Conservation (phyloP, 1,140 invertebrate species). For the Drosophila nannoptera region DNA sequence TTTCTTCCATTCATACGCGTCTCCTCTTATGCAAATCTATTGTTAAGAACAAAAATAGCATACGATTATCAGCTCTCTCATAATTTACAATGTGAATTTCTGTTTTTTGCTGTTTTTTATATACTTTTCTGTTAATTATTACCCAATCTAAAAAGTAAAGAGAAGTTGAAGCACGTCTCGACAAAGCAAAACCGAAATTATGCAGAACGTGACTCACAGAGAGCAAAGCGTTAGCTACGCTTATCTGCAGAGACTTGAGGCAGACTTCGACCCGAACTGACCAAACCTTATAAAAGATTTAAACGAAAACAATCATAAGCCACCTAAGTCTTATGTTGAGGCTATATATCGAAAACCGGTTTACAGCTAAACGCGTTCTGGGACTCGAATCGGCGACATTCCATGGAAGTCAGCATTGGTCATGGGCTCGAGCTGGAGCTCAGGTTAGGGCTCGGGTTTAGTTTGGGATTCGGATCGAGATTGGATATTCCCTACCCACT, state of each 20-base stretch:
- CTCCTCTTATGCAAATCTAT: slow-evolving; percentile 17
- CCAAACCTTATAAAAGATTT: slow-evolving; percentile 13
- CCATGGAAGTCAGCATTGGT: slow-evolving; percentile 35
- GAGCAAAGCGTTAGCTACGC: neutral
- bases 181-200: slow-evolving; percentile 26
- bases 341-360: slow-evolving; percentile 26
- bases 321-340: slow-evolving; percentile 25
- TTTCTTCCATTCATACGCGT: slow-evolving; percentile 2
- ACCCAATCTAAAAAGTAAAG: slow-evolving; percentile 37
- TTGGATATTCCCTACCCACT: neutral
- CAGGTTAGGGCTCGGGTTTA: too few relatives aligned
- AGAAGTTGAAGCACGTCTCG: slow-evolving; percentile 30
- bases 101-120: slow-evolving; percentile 22
- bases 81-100: slow-evolving; percentile 27
- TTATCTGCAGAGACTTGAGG: slow-evolving; percentile 1
- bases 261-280: slow-evolving; percentile 25
- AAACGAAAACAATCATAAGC: slow-evolving; percentile 22
- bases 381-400: slow-evolving; percentile 29
- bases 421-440: slow-evolving; percentile 6
- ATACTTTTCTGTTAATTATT: slow-evolving; percentile 26
- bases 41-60: slow-evolving; percentile 1
- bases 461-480: too few relatives aligned
- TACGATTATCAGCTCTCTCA: slow-evolving; percentile 23
- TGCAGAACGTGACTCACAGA: slow-evolving; percentile 47
- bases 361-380: slow-evolving; percentile 39